phyloP scores from a whole-genome alignment of 2,113 vertebrate genomes.

The Coptodon bakossiorum region DNA sequence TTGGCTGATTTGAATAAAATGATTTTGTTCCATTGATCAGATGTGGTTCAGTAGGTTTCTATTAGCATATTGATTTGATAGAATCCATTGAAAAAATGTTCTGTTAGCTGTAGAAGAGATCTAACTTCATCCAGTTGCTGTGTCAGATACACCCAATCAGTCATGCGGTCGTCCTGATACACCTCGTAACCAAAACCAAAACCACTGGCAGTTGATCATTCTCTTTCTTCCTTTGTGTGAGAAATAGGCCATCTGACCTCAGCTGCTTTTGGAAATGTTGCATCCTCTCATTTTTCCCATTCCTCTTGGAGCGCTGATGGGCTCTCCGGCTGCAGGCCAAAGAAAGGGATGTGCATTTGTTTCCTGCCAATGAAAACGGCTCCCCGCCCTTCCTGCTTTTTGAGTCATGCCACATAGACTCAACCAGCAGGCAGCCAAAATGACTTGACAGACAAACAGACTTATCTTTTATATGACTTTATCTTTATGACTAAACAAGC shows the following conservation, averaged over 20 bases:
- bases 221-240: neutral
- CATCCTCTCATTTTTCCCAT: constrained; percentile 49
- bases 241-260: constrained; percentile 37
- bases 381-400: constrained; percentile 66
- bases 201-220: constrained; percentile 19
- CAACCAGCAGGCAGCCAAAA: neutral
- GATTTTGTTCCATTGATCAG: neutral
- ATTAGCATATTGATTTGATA: neutral
- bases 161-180: neutral
- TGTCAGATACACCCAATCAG: neutral
- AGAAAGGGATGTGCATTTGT: constrained; percentile 66
- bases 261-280: constrained; percentile 50
- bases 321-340: constrained; percentile 16
- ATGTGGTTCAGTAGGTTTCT: neutral
- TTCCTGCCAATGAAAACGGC: constrained; percentile 65
- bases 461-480: neutral
- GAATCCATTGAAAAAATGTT: neutral
- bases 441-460: neutral
- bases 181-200: constrained; percentile 30
- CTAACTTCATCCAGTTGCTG: neutral
- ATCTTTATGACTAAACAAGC: neutral
- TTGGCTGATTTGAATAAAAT: neutral
- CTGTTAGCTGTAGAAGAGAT: neutral
- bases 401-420: constrained; percentile 61
- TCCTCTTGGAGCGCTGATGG: constrained; percentile 17